Evolutionary conservation across 2,113 vertebrate species (phyloP).

Genomic region (Otus sunia): DNA sequence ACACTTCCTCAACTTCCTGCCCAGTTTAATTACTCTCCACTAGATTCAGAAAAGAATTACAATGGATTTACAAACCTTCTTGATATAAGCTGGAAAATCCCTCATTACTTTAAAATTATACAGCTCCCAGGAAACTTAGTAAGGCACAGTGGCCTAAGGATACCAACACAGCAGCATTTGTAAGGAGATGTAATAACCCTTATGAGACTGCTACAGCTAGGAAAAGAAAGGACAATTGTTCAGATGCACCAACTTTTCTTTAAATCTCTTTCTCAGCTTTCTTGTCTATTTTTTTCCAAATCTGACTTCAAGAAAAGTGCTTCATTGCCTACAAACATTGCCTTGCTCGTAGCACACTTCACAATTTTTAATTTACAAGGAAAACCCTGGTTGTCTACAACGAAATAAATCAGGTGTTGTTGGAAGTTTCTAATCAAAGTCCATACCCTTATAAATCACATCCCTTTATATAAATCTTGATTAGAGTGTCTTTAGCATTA

Average conservation of each 20-base stretch:
- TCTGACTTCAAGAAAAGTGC: background rate
- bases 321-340: rapidly evolving
- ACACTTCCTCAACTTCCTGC: background rate
- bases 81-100: background rate
- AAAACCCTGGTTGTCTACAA: background rate
- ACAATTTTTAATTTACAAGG: background rate
- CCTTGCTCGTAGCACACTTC: background rate
- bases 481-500: background rate
- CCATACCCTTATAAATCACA: background rate
- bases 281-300: background rate
- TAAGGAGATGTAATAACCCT: background rate
- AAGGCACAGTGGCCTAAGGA: background rate
- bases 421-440: background rate
- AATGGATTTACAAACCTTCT: background rate
- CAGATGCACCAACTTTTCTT: background rate
- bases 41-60: background rate
- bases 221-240: background rate
- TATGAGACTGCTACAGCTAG: background rate
- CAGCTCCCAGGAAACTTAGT: background rate
- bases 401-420: background rate
- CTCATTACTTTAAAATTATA: background rate
- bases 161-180: rapidly evolving
- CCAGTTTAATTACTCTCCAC: background rate
- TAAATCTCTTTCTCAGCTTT: background rate
- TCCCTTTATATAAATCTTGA: background rate